Evolutionary conservation across 2,888 invertebrate species (phyloP), one percentile per base, ranked within the genome.

Genomic region (Hipparchia sbordonii): DNA sequence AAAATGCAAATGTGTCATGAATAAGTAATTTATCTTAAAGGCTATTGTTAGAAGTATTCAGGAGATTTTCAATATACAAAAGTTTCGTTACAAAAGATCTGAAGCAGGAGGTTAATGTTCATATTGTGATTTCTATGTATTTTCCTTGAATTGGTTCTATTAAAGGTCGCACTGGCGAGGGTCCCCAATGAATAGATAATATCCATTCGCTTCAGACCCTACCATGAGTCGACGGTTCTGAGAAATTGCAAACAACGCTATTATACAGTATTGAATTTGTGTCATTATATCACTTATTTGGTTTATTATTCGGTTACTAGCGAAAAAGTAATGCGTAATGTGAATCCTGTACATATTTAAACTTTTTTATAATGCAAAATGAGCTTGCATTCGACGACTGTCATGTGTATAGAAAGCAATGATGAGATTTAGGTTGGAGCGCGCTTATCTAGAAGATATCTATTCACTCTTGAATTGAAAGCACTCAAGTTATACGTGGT

Each of bases 91-190:
- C 88, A 90, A 90, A 88, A 84, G 81, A 73, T 77, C 72, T 73
- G 74, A 80, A 78, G 85, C 83, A 80, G 84, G 85, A 86, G 89
- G 89, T 90, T 90, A 84, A 84, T 82, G 85, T 84, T 84, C 83
- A 89, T 88, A 91, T 91, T 92, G 89, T 92, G 91, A 90, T 92
- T 92, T 91, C 90, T 90, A 91, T 92, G 89, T 89, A 88, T 92
- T 92, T 91, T 89, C 88, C 86, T 85, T 86, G 88, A 89, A 92
- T 89, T 92, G 89, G 88, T 87, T 89, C 90, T 88, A 89, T 92
- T 91, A 88, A 89, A 83, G 81, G 81, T 82, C 81, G 82, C 81
- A 82, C 86, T 83, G 87, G 87, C 82, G 81, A 81, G 85, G 87
- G 85, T 84, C 85, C 82, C 82, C 89, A 87, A 89, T 91, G 91